phyloP scores from a whole-genome alignment of 1,140 invertebrate species.

The Caerostris extrusa region DNA sequence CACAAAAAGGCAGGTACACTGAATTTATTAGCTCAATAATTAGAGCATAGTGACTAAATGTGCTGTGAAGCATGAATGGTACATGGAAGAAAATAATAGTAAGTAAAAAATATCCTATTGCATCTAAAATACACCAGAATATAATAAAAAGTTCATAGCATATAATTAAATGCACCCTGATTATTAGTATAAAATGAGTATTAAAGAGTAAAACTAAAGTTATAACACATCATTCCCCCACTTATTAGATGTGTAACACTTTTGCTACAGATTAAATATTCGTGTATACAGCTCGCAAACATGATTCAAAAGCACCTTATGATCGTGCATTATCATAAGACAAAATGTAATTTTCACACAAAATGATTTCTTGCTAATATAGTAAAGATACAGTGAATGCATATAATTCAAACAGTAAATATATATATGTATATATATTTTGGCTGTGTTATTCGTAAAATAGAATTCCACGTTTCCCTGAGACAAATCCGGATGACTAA shows the following conservation, averaged over 20 bases:
- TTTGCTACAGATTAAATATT: not conserved
- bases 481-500: not conserved
- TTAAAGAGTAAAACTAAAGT: conserved; percentile 22
- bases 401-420: not conserved
- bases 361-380: not conserved
- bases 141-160: conserved; percentile 18
- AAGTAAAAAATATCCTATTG: conserved; percentile 38
- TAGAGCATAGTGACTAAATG: not conserved
- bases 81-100: not conserved
- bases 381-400: not conserved
- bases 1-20: conserved; percentile 39
- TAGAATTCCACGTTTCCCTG: not conserved
- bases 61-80: conserved; percentile 7
- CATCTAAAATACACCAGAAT: conserved; percentile 26
- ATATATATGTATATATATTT: not conserved
- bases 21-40: conserved; percentile 10
- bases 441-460: not conserved
- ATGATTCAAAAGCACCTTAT: not conserved
- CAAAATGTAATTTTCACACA: not conserved
- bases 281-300: not conserved
- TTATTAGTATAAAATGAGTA: conserved; percentile 32
- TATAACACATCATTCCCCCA: not conserved
- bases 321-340: not conserved
- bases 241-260: not conserved
- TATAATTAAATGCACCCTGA: conserved; percentile 4